Conservation (phyloP, 2,888 invertebrate genomes). For the Hemaris fuciformis region DNA sequence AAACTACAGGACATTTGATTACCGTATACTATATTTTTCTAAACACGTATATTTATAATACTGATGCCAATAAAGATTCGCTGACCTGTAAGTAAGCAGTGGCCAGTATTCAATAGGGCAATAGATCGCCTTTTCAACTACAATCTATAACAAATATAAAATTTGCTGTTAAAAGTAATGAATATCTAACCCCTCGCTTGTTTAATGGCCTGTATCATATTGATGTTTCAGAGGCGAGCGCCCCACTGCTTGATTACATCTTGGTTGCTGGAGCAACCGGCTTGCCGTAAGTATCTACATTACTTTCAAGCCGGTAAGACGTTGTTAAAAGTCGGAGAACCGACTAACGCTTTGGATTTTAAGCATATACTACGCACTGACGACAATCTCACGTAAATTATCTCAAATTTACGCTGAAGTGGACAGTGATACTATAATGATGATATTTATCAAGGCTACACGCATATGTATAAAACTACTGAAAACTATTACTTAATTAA, state of each 20-base stretch:
- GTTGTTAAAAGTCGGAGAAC: constrained; percentile 7
- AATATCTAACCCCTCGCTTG: not conserved
- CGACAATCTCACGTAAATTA: not conserved
- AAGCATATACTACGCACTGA: not conserved
- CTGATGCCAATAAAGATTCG: too few species aligned
- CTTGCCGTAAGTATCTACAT: constrained; percentile 18
- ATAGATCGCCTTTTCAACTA: too few species aligned
- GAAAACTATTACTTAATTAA: too few species aligned
- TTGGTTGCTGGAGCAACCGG: constrained; percentile 38
- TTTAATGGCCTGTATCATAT: constrained; percentile 31
- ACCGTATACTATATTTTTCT: too few species aligned
- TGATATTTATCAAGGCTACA: too few species aligned
- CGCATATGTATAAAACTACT: too few species aligned
- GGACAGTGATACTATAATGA: too few species aligned
- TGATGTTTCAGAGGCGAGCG: constrained; percentile 25
- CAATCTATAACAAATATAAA: not conserved
- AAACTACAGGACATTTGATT: too few species aligned
- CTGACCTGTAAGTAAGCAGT: too few species aligned
- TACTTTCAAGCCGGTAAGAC: constrained; percentile 11
- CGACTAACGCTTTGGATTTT: not conserved
- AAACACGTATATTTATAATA: too few species aligned
- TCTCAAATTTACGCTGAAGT: not conserved
- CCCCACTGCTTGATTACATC: constrained; percentile 29
- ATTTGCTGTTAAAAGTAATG: not conserved
- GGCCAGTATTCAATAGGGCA: too few species aligned